Conservation (phyloP, 1,140 invertebrate genomes). For the Neelides sp. region DNA sequence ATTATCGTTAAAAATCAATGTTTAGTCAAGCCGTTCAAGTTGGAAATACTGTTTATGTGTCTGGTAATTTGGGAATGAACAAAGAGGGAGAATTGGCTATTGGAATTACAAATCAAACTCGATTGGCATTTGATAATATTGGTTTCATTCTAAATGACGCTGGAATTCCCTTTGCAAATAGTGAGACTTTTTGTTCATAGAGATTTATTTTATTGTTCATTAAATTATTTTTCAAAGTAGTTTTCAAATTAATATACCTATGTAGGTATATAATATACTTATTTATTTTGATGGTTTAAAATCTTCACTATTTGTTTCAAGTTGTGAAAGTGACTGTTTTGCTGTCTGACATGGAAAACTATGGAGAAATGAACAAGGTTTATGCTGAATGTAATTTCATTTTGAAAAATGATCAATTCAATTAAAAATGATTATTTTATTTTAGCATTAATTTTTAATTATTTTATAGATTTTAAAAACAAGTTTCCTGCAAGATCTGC, state of each 20-base stretch:
- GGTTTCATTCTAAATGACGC: conserved; percentile 18
- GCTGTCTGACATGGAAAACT: conserved; percentile 12
- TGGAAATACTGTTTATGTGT: conserved; percentile 15
- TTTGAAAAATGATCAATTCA: no score
- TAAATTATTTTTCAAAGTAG: background rate
- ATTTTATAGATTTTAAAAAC: no score
- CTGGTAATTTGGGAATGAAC: conserved; percentile 19
- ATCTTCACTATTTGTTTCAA: conserved; percentile 4
- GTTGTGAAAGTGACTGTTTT: conserved; percentile 18
- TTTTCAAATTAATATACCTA: background rate
- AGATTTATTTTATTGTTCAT: background rate
- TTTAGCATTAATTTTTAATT: no score
- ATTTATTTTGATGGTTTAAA: no score
- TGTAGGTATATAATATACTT: no score
- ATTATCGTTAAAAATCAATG: no score
- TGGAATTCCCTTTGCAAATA: conserved; percentile 13
- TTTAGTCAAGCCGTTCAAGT: conserved; percentile 18
- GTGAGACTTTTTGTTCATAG: conserved; percentile 3
- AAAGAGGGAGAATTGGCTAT: conserved; percentile 6
- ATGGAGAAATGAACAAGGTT: conserved; percentile 18
- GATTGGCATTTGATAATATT: conserved; percentile 16
- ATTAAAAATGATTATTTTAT: no score
- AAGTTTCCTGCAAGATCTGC: no score
- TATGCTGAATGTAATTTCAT: conserved; percentile 24
- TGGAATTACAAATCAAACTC: conserved; percentile 17